A percentile compares a stretch with the other conserved stretches of the same genome.
Conservation (phyloP, 2,888 invertebrate genomes). For the Apeira syringaria region DNA sequence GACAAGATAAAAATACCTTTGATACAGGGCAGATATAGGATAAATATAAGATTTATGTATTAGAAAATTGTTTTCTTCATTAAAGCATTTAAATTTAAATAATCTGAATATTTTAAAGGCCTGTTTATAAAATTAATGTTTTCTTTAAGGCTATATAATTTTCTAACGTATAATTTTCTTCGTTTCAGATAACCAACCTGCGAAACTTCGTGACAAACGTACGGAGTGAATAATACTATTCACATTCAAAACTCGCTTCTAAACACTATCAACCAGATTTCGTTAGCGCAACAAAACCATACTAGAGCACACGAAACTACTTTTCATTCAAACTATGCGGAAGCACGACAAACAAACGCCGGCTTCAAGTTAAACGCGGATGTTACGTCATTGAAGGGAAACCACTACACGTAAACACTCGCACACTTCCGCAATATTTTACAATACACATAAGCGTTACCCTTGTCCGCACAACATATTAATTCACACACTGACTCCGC, state of each 20-base stretch:
- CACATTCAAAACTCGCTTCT: conserved; percentile 43
- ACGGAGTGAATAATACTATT: conserved; percentile 40
- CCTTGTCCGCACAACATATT: conserved; percentile 28
- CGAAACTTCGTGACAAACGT: conserved; percentile 46
- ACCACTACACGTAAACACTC: conserved; percentile 43
- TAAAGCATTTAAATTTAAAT: too few relatives aligned
- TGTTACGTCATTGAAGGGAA: conserved; percentile 58
- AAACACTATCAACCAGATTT: conserved; percentile 55
- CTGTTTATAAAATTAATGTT: too few relatives aligned
- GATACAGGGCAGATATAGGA: too few relatives aligned
- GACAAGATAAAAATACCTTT: too few relatives aligned
- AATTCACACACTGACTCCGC: conserved; percentile 39
- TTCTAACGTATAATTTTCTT: conserved; percentile 33
- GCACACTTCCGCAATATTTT: conserved; percentile 36
- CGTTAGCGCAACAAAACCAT: conserved; percentile 57
- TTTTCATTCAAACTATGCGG: conserved; percentile 67
- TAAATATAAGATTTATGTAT: too few relatives aligned
- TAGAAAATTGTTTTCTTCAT: too few relatives aligned
- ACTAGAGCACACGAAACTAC: conserved; percentile 52
- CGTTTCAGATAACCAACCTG: conserved; percentile 54
- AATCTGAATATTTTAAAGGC: too few relatives aligned
- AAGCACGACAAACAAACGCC: conserved; percentile 56
- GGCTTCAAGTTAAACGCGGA: conserved; percentile 54
- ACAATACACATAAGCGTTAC: conserved; percentile 34
- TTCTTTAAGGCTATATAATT: not conserved